Evolutionary conservation across 2,888 invertebrate species (phyloP).

Genomic region (Torymus auratus): DNA sequence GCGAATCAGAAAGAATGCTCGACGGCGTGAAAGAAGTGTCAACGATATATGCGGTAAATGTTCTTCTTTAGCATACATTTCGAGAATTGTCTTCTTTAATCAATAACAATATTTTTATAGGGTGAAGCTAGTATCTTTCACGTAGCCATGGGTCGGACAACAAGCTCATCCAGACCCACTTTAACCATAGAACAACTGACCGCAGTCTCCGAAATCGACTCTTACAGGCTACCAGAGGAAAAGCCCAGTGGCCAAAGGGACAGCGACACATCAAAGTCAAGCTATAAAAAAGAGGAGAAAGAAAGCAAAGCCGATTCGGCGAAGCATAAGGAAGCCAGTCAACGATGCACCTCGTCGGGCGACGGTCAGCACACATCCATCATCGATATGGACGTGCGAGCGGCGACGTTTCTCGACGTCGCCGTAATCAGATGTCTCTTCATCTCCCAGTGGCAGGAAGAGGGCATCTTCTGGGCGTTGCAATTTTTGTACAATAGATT

Average conservation of each 20-base stretch:
- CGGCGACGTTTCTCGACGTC: constrained; percentile 97
- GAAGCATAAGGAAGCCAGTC: not conserved
- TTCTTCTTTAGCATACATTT: not conserved
- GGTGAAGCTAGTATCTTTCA: constrained; percentile 90
- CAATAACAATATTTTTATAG: constrained; percentile 70
- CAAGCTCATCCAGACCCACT: constrained; percentile 76
- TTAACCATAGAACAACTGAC: constrained; percentile 78
- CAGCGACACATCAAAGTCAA: not conserved
- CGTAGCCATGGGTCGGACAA: constrained; percentile 78
- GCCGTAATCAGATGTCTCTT: constrained; percentile 97
- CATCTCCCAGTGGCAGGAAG: constrained; percentile 98
- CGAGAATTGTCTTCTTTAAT: constrained; percentile 26
- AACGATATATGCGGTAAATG: constrained; percentile 86
- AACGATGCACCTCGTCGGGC: not conserved
- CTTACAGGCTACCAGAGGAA: constrained; percentile 62
- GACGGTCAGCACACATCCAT: constrained; percentile 37
- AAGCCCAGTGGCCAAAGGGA: constrained; percentile 58
- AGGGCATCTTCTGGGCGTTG: constrained; percentile 98
- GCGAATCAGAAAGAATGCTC: constrained; percentile 78
- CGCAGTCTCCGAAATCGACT: constrained; percentile 74
- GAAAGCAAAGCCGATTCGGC: too few relatives aligned
- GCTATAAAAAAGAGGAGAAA: not conserved
- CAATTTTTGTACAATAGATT: constrained; percentile 84
- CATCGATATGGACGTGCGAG: constrained; percentile 80
- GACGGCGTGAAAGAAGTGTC: constrained; percentile 86